phyloP scores from a whole-genome alignment of 2,113 vertebrate species.

The Mobula birostris region DNA sequence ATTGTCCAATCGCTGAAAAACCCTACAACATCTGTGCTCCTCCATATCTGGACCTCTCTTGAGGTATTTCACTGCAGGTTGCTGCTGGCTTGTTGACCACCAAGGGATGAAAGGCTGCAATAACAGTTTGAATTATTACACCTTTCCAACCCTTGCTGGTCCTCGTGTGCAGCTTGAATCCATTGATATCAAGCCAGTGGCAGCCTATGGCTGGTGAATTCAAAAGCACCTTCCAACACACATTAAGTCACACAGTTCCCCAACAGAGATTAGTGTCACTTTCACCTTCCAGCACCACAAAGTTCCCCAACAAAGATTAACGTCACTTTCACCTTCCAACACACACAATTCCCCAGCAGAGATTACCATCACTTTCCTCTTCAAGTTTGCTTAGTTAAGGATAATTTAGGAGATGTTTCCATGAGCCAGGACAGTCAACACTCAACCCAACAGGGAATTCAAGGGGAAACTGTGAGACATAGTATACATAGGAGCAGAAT shows the following conservation, averaged over 20 bases:
- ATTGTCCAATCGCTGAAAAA: no score
- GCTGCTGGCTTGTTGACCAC: neutral
- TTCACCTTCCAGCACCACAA: neutral
- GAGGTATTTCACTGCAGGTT: neutral
- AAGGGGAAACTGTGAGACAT: neutral
- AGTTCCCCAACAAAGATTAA: neutral
- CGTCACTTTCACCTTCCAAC: neutral
- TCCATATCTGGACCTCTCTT: no score
- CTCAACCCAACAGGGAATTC: neutral
- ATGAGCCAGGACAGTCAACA: neutral
- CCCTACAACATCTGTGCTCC: no score
- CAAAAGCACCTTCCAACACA: neutral
- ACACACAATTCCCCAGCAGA: neutral
- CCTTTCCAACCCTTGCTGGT: neutral
- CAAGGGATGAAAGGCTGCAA: no score
- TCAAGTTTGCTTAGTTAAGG: neutral
- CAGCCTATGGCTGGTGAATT: neutral
- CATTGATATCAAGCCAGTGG: neutral
- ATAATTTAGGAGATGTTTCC: neutral
- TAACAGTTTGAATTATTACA: neutral
- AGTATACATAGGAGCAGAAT: no score
- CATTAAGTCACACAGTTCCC: neutral
- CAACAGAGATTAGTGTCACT: neutral
- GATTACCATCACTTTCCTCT: neutral
- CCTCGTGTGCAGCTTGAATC: neutral